These are phyloP conservation scores for Scomber scombrus DNA, from an alignment of 2,113 vertebrate genomes.

Conservation along the genomic window DNA sequence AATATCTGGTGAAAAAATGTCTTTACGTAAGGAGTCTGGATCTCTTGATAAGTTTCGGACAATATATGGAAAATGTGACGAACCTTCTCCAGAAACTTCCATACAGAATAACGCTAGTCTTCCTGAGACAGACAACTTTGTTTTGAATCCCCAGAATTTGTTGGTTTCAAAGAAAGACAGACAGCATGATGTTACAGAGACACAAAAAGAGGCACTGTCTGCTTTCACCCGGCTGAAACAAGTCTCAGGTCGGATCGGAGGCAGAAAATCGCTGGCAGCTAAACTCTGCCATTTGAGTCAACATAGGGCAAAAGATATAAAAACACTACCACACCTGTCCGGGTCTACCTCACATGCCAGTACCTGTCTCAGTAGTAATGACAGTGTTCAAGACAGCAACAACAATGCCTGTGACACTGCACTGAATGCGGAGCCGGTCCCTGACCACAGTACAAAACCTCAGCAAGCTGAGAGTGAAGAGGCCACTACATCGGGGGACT, in stretches of 20 bases:
- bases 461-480: conserved; percentile 11
- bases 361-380: neutral
- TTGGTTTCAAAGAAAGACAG: conserved; percentile 8
- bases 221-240: conserved; percentile 66
- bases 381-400: conserved; percentile 13
- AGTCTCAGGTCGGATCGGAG: conserved; percentile 30
- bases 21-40: conserved; percentile 80
- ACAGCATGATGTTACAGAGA: conserved; percentile 9
- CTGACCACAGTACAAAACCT: conserved; percentile 6
- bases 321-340: conserved; percentile 16
- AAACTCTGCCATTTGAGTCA: conserved; percentile 89
- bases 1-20: conserved; percentile 72
- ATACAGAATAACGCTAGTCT: neutral
- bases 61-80: conserved; percentile 80
- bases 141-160: neutral
- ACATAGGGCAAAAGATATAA: conserved; percentile 49
- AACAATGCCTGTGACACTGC: conserved; percentile 6
- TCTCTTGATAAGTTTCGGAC: conserved; percentile 94
- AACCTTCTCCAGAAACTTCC: neutral
- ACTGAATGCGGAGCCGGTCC: neutral
- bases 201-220: conserved; percentile 25
- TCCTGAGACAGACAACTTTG: neutral
- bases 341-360: conserved; percentile 16
- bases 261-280: conserved; percentile 85
- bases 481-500: conserved; percentile 65